phyloP scores from a whole-genome alignment of 2,797 vertebrate genomes.

The Pseudochirops corinnae region DNA sequence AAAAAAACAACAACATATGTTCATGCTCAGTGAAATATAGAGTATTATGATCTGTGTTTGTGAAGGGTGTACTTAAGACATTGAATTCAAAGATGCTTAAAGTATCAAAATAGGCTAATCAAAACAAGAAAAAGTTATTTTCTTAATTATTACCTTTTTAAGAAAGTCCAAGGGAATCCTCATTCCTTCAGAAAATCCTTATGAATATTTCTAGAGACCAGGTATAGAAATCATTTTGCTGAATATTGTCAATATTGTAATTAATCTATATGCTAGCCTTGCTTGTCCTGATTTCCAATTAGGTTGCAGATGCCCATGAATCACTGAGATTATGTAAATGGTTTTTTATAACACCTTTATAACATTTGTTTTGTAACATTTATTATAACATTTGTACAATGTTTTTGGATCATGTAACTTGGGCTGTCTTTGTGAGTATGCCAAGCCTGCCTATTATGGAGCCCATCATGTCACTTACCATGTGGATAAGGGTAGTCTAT shows the following conservation, averaged over 20 bases:
- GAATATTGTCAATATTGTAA: background rate
- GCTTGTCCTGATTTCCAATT: background rate
- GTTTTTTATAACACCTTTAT: too few relatives aligned
- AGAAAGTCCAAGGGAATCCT: too few relatives aligned
- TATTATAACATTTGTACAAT: too few relatives aligned
- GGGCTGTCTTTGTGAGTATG: background rate
- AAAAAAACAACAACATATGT: too few relatives aligned
- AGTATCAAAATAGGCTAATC: background rate
- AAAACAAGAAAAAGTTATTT: background rate
- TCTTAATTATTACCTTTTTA: too few relatives aligned
- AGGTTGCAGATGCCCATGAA: background rate
- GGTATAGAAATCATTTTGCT: background rate
- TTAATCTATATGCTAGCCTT: background rate
- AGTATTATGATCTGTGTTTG: background rate
- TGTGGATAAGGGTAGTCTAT: background rate
- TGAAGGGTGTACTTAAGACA: background rate
- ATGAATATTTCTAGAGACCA: background rate
- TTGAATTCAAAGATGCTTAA: background rate
- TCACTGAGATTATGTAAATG: background rate
- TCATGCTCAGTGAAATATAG: background rate
- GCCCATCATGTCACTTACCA: background rate
- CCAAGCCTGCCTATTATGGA: background rate
- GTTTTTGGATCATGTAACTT: background rate
- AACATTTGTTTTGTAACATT: too few relatives aligned
- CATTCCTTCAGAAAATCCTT: too few relatives aligned